Conservation (phyloP, 2,113 vertebrate species). For the Ictalurus furcatus region DNA sequence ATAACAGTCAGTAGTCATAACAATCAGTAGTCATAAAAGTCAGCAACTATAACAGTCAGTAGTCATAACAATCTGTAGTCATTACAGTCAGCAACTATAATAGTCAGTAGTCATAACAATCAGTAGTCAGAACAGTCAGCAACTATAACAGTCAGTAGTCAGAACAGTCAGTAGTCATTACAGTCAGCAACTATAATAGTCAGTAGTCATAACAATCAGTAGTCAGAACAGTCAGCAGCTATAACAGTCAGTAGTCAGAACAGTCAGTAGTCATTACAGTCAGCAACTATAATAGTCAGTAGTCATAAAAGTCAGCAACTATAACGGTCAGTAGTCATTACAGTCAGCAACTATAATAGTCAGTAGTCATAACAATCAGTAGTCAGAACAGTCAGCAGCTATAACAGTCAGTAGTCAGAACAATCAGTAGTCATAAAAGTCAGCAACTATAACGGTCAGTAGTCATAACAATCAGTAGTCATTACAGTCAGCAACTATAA, state of each 20-base stretch:
- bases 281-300: neutral
- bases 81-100: too few species aligned
- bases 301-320: neutral
- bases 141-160: too few species aligned
- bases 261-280: neutral
- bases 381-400: neutral
- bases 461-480: neutral
- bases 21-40: too few species aligned
- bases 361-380: neutral
- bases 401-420: neutral
- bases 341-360: neutral
- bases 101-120: too few species aligned
- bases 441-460: neutral
- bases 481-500: neutral
- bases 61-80: too few species aligned
- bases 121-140: too few species aligned
- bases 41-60: too few species aligned
- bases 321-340: neutral
- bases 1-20: too few species aligned
- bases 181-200: neutral
- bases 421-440: neutral
- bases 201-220: neutral
- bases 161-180: too few species aligned
- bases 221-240: neutral
- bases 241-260: neutral